Evolutionary conservation across 2,888 invertebrate genomes (phyloP).

Genomic region (Chloroclystis v-ata): DNA sequence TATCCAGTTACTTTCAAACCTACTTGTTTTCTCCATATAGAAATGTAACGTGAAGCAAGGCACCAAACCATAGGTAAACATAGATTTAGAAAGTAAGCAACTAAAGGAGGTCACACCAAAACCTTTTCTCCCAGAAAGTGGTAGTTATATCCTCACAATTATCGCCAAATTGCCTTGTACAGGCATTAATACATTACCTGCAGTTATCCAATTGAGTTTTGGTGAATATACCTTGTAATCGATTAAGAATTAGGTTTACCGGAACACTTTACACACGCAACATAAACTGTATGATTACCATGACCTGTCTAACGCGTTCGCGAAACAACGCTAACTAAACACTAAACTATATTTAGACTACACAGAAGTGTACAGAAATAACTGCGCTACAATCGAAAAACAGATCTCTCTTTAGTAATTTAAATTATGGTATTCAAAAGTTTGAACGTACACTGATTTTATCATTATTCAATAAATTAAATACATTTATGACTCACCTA

Average conservation of each 20-base stretch:
- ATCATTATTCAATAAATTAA: constrained; percentile 21
- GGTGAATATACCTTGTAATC: background rate
- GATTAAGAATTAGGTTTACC: background rate
- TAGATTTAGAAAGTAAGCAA: constrained; percentile 17
- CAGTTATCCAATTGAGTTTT: background rate
- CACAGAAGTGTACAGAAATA: constrained; percentile 30
- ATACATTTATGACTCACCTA: constrained; percentile 21
- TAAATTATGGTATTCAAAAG: constrained; percentile 37
- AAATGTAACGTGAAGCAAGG: background rate
- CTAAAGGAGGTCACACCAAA: constrained; percentile 10
- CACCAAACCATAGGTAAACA: constrained; percentile 11
- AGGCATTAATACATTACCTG: background rate
- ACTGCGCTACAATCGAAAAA: constrained; percentile 31
- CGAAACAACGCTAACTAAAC: constrained; percentile 20
- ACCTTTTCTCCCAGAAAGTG: constrained; percentile 6
- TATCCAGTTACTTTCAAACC: background rate
- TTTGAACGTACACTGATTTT: constrained; percentile 16
- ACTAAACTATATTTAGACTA: constrained; percentile 30
- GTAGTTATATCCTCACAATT: background rate
- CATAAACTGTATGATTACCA: constrained; percentile 1
- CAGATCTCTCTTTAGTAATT: constrained; percentile 45
- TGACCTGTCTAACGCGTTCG: constrained; percentile 17
- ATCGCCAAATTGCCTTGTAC: background rate
- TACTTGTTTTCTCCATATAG: background rate
- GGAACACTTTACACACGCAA: background rate